A percentile compares a stretch with the other conserved stretches of the same genome.
phyloP scores from a whole-genome alignment of 2,888 invertebrate genomes.

The Erebia aethiops region DNA sequence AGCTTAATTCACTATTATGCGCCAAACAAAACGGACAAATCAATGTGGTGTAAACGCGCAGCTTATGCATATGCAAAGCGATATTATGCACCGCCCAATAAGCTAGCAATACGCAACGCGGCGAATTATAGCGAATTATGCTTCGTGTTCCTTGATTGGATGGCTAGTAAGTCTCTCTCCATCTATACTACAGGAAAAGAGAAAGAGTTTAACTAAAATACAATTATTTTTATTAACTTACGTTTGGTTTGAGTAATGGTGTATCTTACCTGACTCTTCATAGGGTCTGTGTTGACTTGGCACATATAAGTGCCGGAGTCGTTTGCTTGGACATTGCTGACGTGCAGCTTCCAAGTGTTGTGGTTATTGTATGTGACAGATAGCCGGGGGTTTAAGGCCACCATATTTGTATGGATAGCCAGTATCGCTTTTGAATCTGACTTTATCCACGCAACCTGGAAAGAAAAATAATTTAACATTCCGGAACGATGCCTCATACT shows the following conservation, averaged over 20 bases:
- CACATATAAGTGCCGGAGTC: conserved; percentile 98
- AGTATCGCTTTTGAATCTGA: conserved; percentile 94
- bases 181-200: too few species aligned
- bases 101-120: too few species aligned
- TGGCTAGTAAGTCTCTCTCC: too few species aligned
- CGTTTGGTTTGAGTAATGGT: not conserved
- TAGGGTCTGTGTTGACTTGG: conserved; percentile 95
- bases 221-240: not conserved
- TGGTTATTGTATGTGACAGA: conserved; percentile 96
- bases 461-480: conserved; percentile 12
- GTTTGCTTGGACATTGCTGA: conserved; percentile 94
- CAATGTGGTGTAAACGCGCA: too few species aligned
- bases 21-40: too few species aligned
- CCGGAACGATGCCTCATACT: too few species aligned
- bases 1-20: too few species aligned
- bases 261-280: conserved; percentile 89
- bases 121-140: too few species aligned
- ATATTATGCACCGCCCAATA: too few species aligned
- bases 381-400: conserved; percentile 92
- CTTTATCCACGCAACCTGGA: conserved; percentile 95
- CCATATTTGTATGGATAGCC: conserved; percentile 95
- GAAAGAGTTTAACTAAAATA: too few species aligned
- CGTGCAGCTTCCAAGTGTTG: conserved; percentile 96
- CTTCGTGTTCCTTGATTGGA: too few species aligned
- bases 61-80: too few species aligned